A percentile compares a stretch with the other conserved stretches of the same genome.
These are phyloP conservation scores for Busseola fusca DNA, from an alignment of 2,888 invertebrate species.

Conservation along the genomic window DNA sequence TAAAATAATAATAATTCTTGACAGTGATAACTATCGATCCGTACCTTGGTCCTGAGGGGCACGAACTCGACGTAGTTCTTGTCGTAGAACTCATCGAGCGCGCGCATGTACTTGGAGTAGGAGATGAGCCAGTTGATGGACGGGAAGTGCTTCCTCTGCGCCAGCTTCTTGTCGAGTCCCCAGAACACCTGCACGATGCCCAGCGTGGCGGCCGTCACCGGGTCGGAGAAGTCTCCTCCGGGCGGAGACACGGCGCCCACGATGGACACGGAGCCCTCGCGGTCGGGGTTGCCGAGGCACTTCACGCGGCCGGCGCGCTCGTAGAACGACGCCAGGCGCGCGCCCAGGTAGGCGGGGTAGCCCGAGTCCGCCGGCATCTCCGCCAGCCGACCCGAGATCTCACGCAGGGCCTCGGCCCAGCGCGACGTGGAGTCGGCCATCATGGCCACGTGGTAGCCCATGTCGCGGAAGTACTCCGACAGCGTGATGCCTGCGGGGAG, in stretches of 20 bases:
- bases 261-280: slow-evolving; percentile 99
- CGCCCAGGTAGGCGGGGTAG: slow-evolving; percentile 99
- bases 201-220: slow-evolving; percentile 99
- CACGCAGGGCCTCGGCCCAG: slow-evolving; percentile 99
- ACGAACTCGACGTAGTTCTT: slow-evolving; percentile 99
- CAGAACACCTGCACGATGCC: slow-evolving; percentile 99
- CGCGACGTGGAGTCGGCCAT: slow-evolving; percentile 99
- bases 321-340: slow-evolving; percentile 99
- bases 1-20: background rate
- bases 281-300: slow-evolving; percentile 98
- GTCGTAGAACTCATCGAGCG: slow-evolving; percentile 99
- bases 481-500: slow-evolving; percentile 95
- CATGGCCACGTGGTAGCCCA: slow-evolving; percentile 99
- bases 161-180: slow-evolving; percentile 99
- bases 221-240: slow-evolving; percentile 99
- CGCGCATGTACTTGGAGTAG: slow-evolving; percentile 99
- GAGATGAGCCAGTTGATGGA: slow-evolving; percentile 99
- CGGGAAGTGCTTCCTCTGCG: slow-evolving; percentile 99
- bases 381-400: slow-evolving; percentile 99
- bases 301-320: slow-evolving; percentile 99
- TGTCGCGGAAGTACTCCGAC: slow-evolving; percentile 99
- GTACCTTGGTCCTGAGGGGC: slow-evolving; percentile 97
- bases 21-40: background rate
- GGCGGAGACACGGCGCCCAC: slow-evolving; percentile 99
- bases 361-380: slow-evolving; percentile 99